Base-by-base conservation (phyloP, 30 jellyfish, hydroid and myxozoan species). In the Mastigias papua region DNA sequence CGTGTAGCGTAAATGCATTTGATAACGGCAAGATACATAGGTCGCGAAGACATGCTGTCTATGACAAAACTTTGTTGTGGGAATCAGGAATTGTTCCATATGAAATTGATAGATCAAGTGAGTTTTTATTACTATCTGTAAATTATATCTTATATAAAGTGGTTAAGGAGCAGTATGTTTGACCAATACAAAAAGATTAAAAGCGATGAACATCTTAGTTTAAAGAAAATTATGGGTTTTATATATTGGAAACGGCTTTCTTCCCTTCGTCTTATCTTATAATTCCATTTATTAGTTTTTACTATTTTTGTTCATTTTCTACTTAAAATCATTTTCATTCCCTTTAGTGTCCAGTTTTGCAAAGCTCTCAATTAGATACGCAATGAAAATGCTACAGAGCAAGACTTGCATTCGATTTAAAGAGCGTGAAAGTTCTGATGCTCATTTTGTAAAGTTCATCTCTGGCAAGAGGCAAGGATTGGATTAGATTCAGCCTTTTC, bases 391-490 rank as follows among this genome's bases (percentile, higher is more conserved):
- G 29, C 27, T 77, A 1, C 58, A 77, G 37, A 61, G 34, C n/a
- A 54, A 77, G 42, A 77, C 88, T 20, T 77, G 88, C 31, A 60
- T 77, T 22, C 74, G 76, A 61, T 77, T 77, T 78, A 77, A 49
- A 27, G 78, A 28, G 33, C 63, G 78, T 22, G 88, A 60, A 54
- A 46, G 37, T 13, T 13, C 88, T 16, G 88, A 77, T 60, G 70
- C 50, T n/a, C 78, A 77, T 29, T 69, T 69, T 6, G 88, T 77
- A 62, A 77, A 77, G 32, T 77, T 77, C 61, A n/a, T 35, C 7
- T 34, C 32, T 20, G 88, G 88, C 21, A 61, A 5, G 19, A 78
- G 88, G 88, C 60, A 77, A 77, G 11, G 16, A 46, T n/a, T n/a
- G n/a, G n/a, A n/a, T n/a, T n/a, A n/a, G n/a, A n/a, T n/a, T n/a